These are phyloP conservation scores for Enteromius argenteus DNA, from an alignment of 2,797 vertebrate species.

Conservation along the genomic window DNA sequence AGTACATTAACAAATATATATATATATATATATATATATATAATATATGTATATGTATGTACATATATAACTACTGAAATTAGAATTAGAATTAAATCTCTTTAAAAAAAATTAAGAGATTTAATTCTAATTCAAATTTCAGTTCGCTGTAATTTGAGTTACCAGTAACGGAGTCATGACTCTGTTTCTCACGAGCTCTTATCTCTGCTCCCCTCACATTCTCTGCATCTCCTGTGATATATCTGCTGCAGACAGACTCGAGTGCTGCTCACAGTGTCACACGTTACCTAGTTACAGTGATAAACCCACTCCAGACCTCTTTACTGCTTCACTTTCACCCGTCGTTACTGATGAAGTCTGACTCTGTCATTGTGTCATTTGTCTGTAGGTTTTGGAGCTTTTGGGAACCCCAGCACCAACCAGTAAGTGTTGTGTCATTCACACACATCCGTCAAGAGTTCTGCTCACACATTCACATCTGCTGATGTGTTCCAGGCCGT, in stretches of 20 bases:
- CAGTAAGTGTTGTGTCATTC: constrained; percentile 55
- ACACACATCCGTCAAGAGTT: background rate
- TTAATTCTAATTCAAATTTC: no score
- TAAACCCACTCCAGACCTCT: background rate
- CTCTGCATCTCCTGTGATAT: background rate
- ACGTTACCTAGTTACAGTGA: background rate
- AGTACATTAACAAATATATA: no score
- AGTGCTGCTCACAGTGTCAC: background rate
- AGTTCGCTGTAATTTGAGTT: no score
- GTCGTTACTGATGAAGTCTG: background rate
- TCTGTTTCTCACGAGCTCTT: background rate
- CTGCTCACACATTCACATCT: background rate
- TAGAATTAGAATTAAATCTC: no score
- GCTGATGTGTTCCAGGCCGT: constrained; percentile 47
- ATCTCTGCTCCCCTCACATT: background rate
- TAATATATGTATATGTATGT: no score
- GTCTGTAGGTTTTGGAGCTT: constrained; percentile 57
- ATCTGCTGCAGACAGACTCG: background rate
- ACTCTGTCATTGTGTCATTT: background rate
- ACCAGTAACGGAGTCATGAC: background rate
- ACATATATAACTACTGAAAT: no score
- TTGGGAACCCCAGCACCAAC: constrained; percentile 56
- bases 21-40: no score
- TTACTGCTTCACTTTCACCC: background rate
- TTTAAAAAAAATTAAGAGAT: no score